Percentiles rank a stretch among this genome's conserved stretches.
Evolutionary conservation across 2,113 vertebrate genomes (phyloP).

Genomic region (Semnornis frantzii): DNA sequence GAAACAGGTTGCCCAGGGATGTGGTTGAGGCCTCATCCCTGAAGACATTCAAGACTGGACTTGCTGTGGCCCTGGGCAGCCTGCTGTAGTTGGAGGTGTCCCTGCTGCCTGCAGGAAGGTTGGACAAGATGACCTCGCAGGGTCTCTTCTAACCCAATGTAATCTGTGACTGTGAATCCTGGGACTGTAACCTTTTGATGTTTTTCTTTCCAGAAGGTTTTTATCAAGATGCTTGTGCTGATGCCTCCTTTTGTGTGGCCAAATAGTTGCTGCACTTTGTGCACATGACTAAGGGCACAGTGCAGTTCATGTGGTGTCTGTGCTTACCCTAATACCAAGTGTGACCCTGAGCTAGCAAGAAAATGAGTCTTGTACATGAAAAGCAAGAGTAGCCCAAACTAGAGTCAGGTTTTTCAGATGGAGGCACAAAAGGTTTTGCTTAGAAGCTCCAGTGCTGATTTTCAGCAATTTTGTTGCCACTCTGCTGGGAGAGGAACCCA

Average conservation of each 20-base stretch:
- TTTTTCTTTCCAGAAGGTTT: not conserved
- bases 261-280: too few relatives aligned
- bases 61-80: too few relatives aligned
- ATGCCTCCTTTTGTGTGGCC: not conserved
- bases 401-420: not conserved
- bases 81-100: too few relatives aligned
- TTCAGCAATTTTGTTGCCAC: not conserved
- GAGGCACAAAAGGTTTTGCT: not conserved
- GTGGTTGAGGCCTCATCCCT: too few relatives aligned
- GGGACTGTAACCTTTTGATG: too few relatives aligned
- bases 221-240: not conserved
- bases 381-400: not conserved
- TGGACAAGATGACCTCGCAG: too few relatives aligned
- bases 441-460: not conserved
- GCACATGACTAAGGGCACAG: fast-evolving
- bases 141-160: too few relatives aligned
- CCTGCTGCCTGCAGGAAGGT: too few relatives aligned
- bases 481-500: not conserved
- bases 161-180: too few relatives aligned
- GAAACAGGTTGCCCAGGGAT: too few relatives aligned
- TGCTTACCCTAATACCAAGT: not conserved
- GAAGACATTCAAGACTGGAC: too few relatives aligned
- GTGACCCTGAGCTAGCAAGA: not conserved
- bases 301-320: not conserved
- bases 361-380: not conserved